phyloP scores from a whole-genome alignment of 2,797 vertebrate genomes.

The Mormyrus hasselquistii region DNA sequence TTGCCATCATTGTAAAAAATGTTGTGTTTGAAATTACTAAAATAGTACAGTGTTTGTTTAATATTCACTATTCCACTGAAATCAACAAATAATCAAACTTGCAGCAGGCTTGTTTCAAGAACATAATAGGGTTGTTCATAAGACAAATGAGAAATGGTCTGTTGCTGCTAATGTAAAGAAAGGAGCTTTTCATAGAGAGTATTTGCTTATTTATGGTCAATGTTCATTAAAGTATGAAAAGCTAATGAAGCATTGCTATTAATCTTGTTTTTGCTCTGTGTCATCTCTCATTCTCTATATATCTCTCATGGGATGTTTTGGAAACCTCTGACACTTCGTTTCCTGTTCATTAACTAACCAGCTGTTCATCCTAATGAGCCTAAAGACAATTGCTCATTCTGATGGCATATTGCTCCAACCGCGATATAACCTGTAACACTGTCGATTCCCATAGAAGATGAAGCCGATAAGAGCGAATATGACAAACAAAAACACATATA shows the following conservation, averaged over 20 bases:
- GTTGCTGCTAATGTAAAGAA: slow-evolving; percentile 10
- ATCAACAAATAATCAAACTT: neutral
- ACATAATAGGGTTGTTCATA: neutral
- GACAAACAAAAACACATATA: neutral
- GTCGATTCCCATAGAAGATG: slow-evolving; percentile 35
- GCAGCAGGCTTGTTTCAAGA: neutral
- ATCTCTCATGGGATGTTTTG: slow-evolving; percentile 59
- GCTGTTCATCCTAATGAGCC: slow-evolving; percentile 75
- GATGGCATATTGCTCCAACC: slow-evolving; percentile 49
- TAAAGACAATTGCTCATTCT: slow-evolving; percentile 61
- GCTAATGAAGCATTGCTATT: slow-evolving; percentile 60
- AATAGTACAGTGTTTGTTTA: neutral
- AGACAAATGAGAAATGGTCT: neutral
- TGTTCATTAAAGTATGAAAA: slow-evolving; percentile 49
- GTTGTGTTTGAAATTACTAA: neutral
- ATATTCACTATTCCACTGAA: slow-evolving; percentile 20
- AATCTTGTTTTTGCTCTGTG: slow-evolving; percentile 47
- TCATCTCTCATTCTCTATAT: slow-evolving; percentile 50
- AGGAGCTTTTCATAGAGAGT: neutral
- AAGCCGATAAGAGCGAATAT: slow-evolving; percentile 21
- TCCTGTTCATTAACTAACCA: slow-evolving; percentile 77
- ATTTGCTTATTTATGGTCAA: slow-evolving; percentile 33
- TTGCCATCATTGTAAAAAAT: neutral
- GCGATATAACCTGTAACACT: slow-evolving; percentile 53
- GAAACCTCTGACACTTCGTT: slow-evolving; percentile 68